Conservation (phyloP, 2,113 vertebrate genomes). For the Lontra canadensis region DNA sequence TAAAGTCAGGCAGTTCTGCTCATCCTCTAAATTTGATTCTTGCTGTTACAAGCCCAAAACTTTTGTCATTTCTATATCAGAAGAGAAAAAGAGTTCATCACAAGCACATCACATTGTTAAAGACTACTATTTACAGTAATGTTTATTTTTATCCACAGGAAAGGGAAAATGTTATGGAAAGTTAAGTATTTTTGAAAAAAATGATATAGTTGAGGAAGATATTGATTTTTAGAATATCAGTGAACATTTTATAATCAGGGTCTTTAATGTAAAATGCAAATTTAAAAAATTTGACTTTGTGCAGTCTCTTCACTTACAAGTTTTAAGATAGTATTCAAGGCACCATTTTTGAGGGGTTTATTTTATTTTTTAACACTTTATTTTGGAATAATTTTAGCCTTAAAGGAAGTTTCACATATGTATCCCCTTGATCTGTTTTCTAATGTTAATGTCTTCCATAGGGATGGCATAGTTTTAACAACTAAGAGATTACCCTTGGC, state of each 20-base stretch:
- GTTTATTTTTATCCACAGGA: not conserved
- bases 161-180: not conserved
- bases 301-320: not conserved
- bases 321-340: not conserved
- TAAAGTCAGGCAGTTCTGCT: conserved; percentile 15
- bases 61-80: not conserved
- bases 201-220: not conserved
- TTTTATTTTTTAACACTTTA: not conserved
- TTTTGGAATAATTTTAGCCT: conserved; percentile 1
- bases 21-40: conserved; percentile 50
- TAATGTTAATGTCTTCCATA: not conserved
- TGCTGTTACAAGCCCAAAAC: not conserved
- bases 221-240: conserved; percentile 7
- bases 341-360: not conserved
- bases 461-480: not conserved
- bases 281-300: not conserved
- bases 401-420: not conserved
- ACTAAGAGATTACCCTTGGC: not conserved
- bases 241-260: not conserved
- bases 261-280: not conserved
- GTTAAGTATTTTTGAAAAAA: not conserved
- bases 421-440: not conserved
- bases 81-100: not conserved
- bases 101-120: not conserved
- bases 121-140: not conserved